A percentile compares a stretch with the other conserved stretches of the same genome.
phyloP scores from a whole-genome alignment of 2,113 vertebrate genomes.

The Stigmatopora argus region DNA sequence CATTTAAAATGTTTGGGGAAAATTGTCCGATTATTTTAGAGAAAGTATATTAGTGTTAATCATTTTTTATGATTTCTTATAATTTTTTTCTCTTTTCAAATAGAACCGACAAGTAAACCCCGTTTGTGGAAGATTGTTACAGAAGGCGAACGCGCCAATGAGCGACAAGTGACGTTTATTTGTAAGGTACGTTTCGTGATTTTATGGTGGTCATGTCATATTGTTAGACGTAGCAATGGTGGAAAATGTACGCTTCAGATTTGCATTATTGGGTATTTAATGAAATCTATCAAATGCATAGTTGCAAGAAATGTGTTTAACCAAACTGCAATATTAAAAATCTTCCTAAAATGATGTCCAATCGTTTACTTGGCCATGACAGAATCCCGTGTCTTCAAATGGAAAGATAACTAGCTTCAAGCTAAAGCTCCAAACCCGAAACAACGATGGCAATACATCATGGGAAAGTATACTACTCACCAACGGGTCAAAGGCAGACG shows the following conservation, averaged over 20 bases:
- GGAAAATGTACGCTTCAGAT: not conserved
- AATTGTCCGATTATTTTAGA: not conserved
- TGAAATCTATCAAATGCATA: no score
- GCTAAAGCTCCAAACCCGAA: constrained; percentile 44
- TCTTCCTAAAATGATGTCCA: not conserved
- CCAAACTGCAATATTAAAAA: not conserved
- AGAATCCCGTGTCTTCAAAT: constrained; percentile 61
- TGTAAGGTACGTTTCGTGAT: constrained; percentile 79
- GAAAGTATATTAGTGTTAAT: not conserved
- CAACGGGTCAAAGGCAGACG: constrained; percentile 31
- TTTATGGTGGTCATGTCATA: not conserved
- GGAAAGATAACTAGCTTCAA: constrained; percentile 77
- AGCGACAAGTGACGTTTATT: constrained; percentile 66
- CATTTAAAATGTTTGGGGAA: no score
- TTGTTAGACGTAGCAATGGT: not conserved
- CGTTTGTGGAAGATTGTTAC: constrained; percentile 75
- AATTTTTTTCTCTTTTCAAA: constrained; percentile 9
- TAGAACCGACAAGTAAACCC: constrained; percentile 78
- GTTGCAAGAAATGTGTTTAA: not conserved
- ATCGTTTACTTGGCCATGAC: constrained; percentile 6
- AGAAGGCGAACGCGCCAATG: constrained; percentile 12
- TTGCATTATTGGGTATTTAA: not conserved
- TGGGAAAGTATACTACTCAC: constrained; percentile 17
- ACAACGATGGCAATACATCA: not conserved
- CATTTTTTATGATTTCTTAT: no score